Conservation (phyloP, 92 coral and sea anemone species). For the Siderastrea siderea region DNA sequence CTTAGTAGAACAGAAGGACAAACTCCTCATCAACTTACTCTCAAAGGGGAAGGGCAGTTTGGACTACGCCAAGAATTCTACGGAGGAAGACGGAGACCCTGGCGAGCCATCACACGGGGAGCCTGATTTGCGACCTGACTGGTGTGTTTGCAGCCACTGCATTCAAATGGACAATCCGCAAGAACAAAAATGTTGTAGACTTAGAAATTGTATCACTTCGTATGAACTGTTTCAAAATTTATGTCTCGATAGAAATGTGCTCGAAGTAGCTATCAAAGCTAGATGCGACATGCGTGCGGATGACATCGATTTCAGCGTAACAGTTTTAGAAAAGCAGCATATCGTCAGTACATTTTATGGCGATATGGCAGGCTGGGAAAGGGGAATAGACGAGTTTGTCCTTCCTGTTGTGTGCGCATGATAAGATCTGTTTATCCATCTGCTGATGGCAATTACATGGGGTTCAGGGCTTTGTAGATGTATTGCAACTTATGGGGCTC, state of each 20-base stretch:
- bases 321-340: constrained; percentile 61
- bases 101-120: constrained; percentile 3
- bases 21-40: constrained; percentile 17
- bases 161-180: constrained; percentile 17
- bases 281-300: constrained; percentile 59
- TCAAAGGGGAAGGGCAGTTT: constrained; percentile 29
- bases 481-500: no score
- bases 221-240: constrained; percentile 35
- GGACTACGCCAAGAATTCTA: constrained; percentile 22
- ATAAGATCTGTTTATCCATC: constrained; percentile 60
- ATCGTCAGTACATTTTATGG: constrained; percentile 67
- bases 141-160: constrained; percentile 44
- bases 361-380: constrained; percentile 56
- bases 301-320: constrained; percentile 47
- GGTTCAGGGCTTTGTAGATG: constrained; percentile 16
- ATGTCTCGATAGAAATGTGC: constrained; percentile 38
- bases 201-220: constrained; percentile 7
- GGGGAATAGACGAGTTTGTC: constrained; percentile 70
- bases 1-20: constrained; percentile 5
- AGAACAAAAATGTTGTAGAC: constrained; percentile 31
- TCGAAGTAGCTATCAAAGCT: constrained; percentile 36
- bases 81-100: neutral
- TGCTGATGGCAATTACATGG: constrained; percentile 75
- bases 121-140: neutral
- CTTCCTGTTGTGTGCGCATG: constrained; percentile 56